A percentile compares a stretch with the other conserved stretches of the same genome.
These are phyloP conservation scores for Saccostrea cuccullata DNA, from an alignment of 1,140 invertebrate genomes.

Conservation along the genomic window DNA sequence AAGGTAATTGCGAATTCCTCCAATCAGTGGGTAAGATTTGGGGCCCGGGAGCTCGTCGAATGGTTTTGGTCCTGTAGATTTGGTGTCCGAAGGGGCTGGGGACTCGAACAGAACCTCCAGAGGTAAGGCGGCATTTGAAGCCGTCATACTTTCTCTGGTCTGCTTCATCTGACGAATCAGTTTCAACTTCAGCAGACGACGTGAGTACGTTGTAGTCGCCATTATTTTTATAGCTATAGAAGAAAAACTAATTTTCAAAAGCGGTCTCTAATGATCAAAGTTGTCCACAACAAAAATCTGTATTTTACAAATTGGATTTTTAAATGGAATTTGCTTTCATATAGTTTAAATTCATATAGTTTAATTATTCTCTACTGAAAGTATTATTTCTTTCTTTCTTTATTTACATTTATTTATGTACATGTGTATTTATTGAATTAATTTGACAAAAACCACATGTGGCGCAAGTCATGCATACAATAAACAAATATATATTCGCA, in stretches of 20 bases:
- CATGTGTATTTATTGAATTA: too few species aligned
- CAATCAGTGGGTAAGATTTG: slow-evolving; percentile 55
- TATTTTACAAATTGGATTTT: neutral
- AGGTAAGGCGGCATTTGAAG: neutral
- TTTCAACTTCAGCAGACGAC: neutral
- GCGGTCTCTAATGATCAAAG: neutral
- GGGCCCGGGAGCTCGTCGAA: slow-evolving; percentile 59
- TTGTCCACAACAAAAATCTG: neutral
- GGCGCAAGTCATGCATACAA: too few species aligned
- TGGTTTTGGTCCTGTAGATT: neutral
- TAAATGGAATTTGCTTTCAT: neutral
- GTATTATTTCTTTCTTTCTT: neutral
- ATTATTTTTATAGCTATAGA: neutral
- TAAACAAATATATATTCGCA: too few species aligned
- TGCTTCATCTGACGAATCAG: neutral
- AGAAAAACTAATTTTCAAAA: neutral
- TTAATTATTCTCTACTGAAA: neutral
- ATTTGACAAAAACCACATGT: too few species aligned
- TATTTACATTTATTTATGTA: neutral
- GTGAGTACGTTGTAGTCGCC: neutral
- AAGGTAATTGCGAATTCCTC: slow-evolving; percentile 52
- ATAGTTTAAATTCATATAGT: neutral
- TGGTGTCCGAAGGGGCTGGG: neutral
- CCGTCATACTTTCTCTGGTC: neutral
- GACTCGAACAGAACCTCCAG: neutral